These are phyloP conservation scores for Sebastes vulpes DNA, from an alignment of 2,797 vertebrate species.

Conservation along the genomic window DNA sequence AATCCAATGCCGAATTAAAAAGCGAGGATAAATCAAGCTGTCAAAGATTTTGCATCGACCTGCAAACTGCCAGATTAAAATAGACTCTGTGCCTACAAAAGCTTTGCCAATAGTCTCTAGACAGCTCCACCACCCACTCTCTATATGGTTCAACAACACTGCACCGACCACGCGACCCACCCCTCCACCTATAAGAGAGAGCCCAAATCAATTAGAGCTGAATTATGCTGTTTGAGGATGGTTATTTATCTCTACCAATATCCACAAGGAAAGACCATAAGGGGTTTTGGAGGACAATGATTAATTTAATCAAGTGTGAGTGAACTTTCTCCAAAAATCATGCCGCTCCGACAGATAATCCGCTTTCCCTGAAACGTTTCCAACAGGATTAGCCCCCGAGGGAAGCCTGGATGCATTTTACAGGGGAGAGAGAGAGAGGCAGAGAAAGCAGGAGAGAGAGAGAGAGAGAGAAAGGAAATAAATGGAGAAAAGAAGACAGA, in stretches of 20 bases:
- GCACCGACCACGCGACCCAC: background rate
- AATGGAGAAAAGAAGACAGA: background rate
- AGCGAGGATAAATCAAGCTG: conserved; percentile 64
- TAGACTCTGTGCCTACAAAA: conserved; percentile 30
- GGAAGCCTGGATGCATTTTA: conserved; percentile 75
- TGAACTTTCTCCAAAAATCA: conserved; percentile 84
- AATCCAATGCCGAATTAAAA: conserved; percentile 54
- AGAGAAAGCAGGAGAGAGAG: background rate
- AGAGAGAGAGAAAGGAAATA: background rate
- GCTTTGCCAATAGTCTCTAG: conserved; percentile 18
- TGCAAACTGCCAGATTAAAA: conserved; percentile 65
- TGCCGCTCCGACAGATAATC: conserved; percentile 83
- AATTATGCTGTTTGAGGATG: conserved; percentile 72
- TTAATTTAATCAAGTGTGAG: conserved; percentile 86
- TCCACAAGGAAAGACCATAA: conserved; percentile 71
- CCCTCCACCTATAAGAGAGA: conserved; percentile 1
- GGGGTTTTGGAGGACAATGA: conserved; percentile 82
- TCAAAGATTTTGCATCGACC: conserved; percentile 61
- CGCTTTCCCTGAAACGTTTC: conserved; percentile 85
- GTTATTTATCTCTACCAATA: conserved; percentile 80
- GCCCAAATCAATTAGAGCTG: conserved; percentile 61
- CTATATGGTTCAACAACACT: background rate
- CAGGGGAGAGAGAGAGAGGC: conserved; percentile 28
- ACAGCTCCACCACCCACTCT: conserved; percentile 44
- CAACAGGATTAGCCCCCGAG: conserved; percentile 83